Percentiles rank a stretch among this genome's conserved stretches.
These are phyloP conservation scores for Chydorus sphaericus DNA, from an alignment of 2,888 invertebrate species.

Conservation along the genomic window DNA sequence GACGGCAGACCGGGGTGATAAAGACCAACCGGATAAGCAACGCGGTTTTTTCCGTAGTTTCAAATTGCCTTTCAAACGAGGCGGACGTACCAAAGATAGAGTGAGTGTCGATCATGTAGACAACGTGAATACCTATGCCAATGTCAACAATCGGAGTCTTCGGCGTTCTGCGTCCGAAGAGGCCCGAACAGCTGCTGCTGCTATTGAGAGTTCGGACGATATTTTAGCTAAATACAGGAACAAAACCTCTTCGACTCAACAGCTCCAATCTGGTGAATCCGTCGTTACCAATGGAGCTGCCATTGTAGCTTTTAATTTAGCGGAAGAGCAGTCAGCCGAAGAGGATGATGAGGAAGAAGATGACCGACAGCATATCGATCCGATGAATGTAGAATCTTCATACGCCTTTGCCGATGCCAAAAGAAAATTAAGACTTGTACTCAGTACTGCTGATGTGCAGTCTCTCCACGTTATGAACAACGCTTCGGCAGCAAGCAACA, in stretches of 20 bases:
- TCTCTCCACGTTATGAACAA: conserved; percentile 19
- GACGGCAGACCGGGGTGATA: conserved; percentile 64
- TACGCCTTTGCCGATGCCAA: conserved; percentile 55
- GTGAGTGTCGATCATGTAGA: background rate
- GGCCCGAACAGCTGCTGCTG: background rate
- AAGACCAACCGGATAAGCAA: conserved; percentile 42
- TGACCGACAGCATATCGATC: conserved; percentile 36
- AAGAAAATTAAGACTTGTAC: conserved; percentile 73
- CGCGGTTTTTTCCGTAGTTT: conserved; percentile 57
- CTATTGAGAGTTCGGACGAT: conserved; percentile 66
- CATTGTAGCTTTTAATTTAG: conserved; percentile 18
- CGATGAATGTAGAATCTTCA: conserved; percentile 39
- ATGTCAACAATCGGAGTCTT: conserved; percentile 2
- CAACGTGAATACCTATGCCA: background rate
- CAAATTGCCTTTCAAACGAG: conserved; percentile 49
- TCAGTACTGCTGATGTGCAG: conserved; percentile 62
- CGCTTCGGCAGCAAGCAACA: conserved; percentile 17
- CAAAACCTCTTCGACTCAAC: conserved; percentile 24
- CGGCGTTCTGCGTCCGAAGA: conserved; percentile 13
- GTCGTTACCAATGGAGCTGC: conserved; percentile 30
- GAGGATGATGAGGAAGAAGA: conserved; percentile 29
- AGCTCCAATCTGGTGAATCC: conserved; percentile 42
- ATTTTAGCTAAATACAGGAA: conserved; percentile 86
- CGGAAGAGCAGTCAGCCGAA: conserved; percentile 13
- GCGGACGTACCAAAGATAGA: conserved; percentile 36